phyloP scores from a whole-genome alignment of 2,113 vertebrate species.

The Progne subis region DNA sequence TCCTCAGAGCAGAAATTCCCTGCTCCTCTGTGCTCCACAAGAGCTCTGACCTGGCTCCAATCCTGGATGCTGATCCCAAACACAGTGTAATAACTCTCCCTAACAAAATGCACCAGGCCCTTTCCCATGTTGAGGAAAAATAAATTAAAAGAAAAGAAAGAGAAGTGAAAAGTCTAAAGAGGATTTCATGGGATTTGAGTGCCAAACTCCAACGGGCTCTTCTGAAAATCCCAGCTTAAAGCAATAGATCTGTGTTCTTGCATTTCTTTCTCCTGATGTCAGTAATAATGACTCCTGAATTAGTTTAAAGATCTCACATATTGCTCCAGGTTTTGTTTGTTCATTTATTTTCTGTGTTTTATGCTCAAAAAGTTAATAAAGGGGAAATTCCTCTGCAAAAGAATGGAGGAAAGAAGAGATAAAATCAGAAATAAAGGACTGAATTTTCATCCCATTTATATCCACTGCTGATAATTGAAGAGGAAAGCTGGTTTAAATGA shows the following conservation, averaged over 20 bases:
- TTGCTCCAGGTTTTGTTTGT: constrained; percentile 41
- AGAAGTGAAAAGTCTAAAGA: constrained; percentile 47
- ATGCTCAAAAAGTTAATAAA: constrained; percentile 39
- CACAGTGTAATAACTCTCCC: neutral
- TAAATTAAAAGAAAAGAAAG: constrained; percentile 40
- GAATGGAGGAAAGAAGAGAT: neutral
- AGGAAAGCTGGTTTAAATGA: constrained; percentile 59
- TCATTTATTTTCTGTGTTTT: constrained; percentile 33
- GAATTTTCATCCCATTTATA: constrained; percentile 13
- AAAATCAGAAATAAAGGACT: constrained; percentile 14
- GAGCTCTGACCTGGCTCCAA: neutral
- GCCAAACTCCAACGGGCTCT: constrained; percentile 52
- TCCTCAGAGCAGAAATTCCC: neutral
- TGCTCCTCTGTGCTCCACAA: neutral
- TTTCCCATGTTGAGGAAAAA: constrained; percentile 20
- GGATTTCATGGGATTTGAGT: constrained; percentile 55
- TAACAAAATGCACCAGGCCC: neutral
- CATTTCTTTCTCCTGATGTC: constrained; percentile 64
- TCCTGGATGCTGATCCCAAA: neutral
- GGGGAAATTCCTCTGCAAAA: neutral
- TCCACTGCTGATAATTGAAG: constrained; percentile 18
- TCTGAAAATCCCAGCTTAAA: constrained; percentile 65
- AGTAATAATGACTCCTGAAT: constrained; percentile 37
- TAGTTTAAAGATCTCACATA: constrained; percentile 1
- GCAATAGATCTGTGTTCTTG: constrained; percentile 32